Evolutionary conservation across 2,888 invertebrate species (phyloP).

Genomic region (Amphiduros pacificus): DNA sequence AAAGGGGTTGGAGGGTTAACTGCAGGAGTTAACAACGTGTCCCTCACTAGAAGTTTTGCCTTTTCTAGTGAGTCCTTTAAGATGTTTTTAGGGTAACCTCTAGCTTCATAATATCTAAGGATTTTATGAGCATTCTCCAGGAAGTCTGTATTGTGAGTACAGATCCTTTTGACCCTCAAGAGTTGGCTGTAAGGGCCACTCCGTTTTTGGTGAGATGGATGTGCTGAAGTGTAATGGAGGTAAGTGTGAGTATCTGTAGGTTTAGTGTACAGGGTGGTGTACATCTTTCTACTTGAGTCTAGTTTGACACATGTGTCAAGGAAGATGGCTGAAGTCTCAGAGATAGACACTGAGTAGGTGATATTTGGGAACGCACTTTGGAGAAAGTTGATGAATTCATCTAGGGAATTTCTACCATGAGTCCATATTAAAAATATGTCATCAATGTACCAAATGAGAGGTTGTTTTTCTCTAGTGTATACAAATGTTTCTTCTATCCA

Average conservation of each 20-base stretch:
- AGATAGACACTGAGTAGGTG: not conserved
- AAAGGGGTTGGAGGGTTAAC: too few relatives aligned
- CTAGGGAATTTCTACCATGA: not conserved
- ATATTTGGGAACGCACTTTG: not conserved
- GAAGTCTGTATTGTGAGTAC: not conserved
- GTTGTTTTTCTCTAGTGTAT: not conserved
- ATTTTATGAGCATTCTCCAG: too few relatives aligned
- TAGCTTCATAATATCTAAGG: too few relatives aligned
- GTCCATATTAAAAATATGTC: slow-evolving; percentile 5
- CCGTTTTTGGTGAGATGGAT: not conserved
- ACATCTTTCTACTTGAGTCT: not conserved
- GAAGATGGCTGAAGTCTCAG: not conserved
- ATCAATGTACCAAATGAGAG: slow-evolving; percentile 6
- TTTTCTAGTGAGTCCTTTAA: too few relatives aligned
- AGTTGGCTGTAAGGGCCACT: not conserved
- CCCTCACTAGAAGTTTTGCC: too few relatives aligned
- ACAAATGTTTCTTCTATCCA: not conserved
- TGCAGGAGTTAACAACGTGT: too few relatives aligned
- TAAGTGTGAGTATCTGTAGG: slow-evolving; percentile 4
- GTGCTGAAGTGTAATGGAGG: not conserved
- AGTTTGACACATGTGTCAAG: not conserved
- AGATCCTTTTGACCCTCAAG: not conserved
- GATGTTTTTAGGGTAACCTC: too few relatives aligned
- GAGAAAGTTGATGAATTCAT: not conserved
- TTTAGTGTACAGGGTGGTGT: not conserved